phyloP scores from a whole-genome alignment of 2,888 invertebrate species.

The Omphaloscelis lunosa region DNA sequence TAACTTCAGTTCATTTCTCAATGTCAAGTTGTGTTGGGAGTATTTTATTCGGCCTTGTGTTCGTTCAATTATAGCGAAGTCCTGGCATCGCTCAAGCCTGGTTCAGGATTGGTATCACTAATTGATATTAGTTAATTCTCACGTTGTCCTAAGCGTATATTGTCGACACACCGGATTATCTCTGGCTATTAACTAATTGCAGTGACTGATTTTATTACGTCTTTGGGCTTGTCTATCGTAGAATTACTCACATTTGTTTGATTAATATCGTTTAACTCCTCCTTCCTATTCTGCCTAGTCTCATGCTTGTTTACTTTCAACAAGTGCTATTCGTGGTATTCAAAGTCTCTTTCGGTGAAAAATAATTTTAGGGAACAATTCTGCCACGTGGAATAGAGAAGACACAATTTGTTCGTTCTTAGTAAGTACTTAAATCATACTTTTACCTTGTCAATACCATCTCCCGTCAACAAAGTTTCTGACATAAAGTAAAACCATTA shows the following conservation, averaged over 20 bases:
- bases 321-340: not conserved
- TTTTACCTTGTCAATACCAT: constrained; percentile 26
- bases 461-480: constrained; percentile 47
- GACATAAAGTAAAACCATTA: constrained; percentile 63
- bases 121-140: constrained; percentile 44
- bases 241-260: constrained; percentile 11
- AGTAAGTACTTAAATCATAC: constrained; percentile 27
- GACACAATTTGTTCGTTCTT: not conserved
- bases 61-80: constrained; percentile 30
- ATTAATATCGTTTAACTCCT: not conserved
- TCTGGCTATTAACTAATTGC: constrained; percentile 18
- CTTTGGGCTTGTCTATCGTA: not conserved
- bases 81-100: constrained; percentile 21
- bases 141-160: constrained; percentile 18
- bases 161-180: constrained; percentile 30
- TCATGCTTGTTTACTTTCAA: not conserved
- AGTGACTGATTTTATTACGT: constrained; percentile 47
- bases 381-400: not conserved
- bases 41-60: constrained; percentile 46
- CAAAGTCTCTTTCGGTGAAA: not conserved
- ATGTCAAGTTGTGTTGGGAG: constrained; percentile 40
- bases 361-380: not conserved
- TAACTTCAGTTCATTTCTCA: constrained; percentile 53
- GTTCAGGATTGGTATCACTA: constrained; percentile 43
- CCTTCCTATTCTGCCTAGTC: not conserved